Base-by-base conservation (phyloP, 2,888 invertebrate genomes). In the Macrostomum cliftonense region DNA sequence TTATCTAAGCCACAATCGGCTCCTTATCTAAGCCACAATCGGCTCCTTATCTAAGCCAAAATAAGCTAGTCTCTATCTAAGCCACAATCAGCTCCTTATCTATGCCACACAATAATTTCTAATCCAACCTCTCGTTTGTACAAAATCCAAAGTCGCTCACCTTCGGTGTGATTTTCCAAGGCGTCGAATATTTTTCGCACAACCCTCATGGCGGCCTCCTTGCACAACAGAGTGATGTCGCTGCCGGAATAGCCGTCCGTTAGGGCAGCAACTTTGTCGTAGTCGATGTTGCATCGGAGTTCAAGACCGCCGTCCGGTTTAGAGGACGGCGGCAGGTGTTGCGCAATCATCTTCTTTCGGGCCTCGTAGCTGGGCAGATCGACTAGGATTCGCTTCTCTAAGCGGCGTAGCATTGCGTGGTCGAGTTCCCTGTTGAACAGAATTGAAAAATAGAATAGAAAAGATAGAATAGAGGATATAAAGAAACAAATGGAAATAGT, bases 221-320 rank as follows among this genome's bases (percentile, higher is more conserved):
- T 88, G 64, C 85, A 85, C 36, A 84, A 77, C 55, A 82, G 71
- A 60, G 81, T 80, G 45, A 91, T 77, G 63, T 91, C 91, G 12
- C 85, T 83, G 1, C 87, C 86, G 0, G 88, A 85, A 64, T 84
- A 89, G 2, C 80, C 79, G 13, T 79, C 77, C 0, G 83, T 83
- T 56, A 28, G 28, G 59, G 65, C 55, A 14, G 74, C 72, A n/a
- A 74, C 56, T 38, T 61, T 49, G 20, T 67, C 62, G 56, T 74
- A 74, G 57, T 75, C 71, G 2, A 75, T 58, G 42, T 71, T 61
- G 14, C 71, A 62, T 17, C 60, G 57, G 17, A 76, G 68, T 46
- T 64, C 60, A 9, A 78, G 60, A 2, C 67, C 65, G 36, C 57
- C 54, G 46, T 75, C 71, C 39, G 28, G 28, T 28, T 28, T 28